Conservation (phyloP, 2,113 vertebrate genomes). For the Mystacornis crossleyi region DNA sequence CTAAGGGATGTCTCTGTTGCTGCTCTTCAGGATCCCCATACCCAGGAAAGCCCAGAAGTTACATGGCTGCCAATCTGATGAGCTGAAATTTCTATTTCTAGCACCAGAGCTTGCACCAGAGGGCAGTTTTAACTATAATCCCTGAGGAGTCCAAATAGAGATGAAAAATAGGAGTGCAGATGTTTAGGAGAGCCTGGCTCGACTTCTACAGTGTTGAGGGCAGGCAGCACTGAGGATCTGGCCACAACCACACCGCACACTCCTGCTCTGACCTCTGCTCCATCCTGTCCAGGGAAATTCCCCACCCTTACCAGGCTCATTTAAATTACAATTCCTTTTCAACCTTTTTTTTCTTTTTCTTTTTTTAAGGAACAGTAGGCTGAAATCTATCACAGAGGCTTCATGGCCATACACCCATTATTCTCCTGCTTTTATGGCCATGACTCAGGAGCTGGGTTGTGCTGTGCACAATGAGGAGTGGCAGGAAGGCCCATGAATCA, state of each 20-base stretch:
- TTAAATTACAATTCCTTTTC: neutral
- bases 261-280: neutral
- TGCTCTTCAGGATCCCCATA: neutral
- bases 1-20: neutral
- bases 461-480: neutral
- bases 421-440: neutral
- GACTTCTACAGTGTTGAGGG: neutral
- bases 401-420: neutral
- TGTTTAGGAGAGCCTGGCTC: neutral
- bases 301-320: neutral
- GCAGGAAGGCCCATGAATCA: neutral
- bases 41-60: neutral
- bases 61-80: neutral
- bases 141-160: neutral
- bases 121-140: neutral
- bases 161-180: rapidly evolving
- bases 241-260: neutral
- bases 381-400: neutral
- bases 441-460: neutral
- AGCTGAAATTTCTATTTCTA: neutral
- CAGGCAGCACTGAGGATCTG: neutral
- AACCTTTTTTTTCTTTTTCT: neutral
- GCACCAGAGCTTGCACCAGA: neutral
- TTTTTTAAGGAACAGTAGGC: neutral
- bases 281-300: neutral